Base-by-base conservation (phyloP, 2,888 invertebrate genomes). In the Mylabris sibirica region DNA sequence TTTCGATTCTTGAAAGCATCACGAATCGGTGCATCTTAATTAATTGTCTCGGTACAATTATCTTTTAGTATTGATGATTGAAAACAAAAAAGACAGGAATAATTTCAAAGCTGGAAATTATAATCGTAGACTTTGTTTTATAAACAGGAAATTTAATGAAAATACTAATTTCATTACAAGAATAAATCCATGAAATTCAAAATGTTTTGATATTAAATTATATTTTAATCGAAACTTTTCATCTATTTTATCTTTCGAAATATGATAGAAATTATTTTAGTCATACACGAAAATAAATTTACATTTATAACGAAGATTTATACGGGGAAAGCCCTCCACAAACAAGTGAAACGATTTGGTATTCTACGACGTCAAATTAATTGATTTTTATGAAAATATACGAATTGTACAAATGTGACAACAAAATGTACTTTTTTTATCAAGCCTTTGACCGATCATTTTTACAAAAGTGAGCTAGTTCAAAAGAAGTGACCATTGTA, bases 221-320 rank as follows among this genome's bases (percentile, higher is more conserved):
- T 57, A 57, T n/a, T 57, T 57, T 57, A 57, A 57, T 57, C 26
- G 57, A 26, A 57, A 57, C 57, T 57, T 57, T 57, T 26, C 26
- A 57, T 57, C 14, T 57, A 24, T 26, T 57, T 26, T 14, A 26
- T 57, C 24, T 26, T n/a, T 8, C 14, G 12, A 57, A 57, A 53
- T 24, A 20, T 49, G 6, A 22, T 6, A 53, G 1, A 22, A 53
- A 53, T 53, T 3, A 53, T 12, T 22, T 53, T 53, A 5, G 11
- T 11, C 14, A 53, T 53, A 24, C 3, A 4, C 22, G 22, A 1
- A 53, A 53, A 53, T 53, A 22, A 3, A 24, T 53, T 24, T 53
- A 12, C 22, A 53, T 53, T 53, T 53, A 22, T 53, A 53, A 53
- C 20, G 17, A 20, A 49, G 9, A 53, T 20, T 44, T 17, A 53